A percentile compares a stretch with the other conserved stretches of the same genome.
Evolutionary conservation across 2,113 vertebrate species (phyloP).

Genomic region (Pterocles gutturalis): DNA sequence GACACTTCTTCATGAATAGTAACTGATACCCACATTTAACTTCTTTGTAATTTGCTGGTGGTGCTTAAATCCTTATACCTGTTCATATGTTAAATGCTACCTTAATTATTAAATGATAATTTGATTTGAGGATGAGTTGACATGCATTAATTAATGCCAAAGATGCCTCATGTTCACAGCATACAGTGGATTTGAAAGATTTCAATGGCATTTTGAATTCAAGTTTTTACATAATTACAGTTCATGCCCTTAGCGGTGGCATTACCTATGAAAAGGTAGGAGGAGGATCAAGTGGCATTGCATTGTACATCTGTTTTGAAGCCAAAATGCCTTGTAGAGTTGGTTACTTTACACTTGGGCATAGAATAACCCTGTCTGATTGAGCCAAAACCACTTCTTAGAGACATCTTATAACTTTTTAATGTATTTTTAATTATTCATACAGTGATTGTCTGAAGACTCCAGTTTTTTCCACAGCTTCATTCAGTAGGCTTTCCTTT

Average conservation of each 20-base stretch:
- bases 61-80: background rate
- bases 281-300: constrained; percentile 72
- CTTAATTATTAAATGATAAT: constrained; percentile 45
- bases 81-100: constrained; percentile 22
- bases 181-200: constrained; percentile 17
- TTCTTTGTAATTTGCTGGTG: background rate
- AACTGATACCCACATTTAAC: background rate
- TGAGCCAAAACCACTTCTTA: constrained; percentile 52
- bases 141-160: constrained; percentile 50
- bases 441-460: constrained; percentile 21
- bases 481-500: background rate
- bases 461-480: background rate
- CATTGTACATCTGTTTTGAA: constrained; percentile 77
- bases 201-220: constrained; percentile 45
- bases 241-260: constrained; percentile 63
- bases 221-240: constrained; percentile 77
- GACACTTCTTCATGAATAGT: constrained; percentile 12
- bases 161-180: background rate
- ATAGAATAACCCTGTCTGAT: constrained; percentile 61
- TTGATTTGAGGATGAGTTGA: constrained; percentile 20
- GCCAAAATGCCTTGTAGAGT: constrained; percentile 54
- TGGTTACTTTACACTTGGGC: constrained; percentile 70
- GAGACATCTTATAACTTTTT: constrained; percentile 58
- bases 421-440: constrained; percentile 66
- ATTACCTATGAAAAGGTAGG: constrained; percentile 73